Base-by-base conservation (phyloP, 2,113 vertebrate genomes). In the Brienomyrus longianalis region DNA sequence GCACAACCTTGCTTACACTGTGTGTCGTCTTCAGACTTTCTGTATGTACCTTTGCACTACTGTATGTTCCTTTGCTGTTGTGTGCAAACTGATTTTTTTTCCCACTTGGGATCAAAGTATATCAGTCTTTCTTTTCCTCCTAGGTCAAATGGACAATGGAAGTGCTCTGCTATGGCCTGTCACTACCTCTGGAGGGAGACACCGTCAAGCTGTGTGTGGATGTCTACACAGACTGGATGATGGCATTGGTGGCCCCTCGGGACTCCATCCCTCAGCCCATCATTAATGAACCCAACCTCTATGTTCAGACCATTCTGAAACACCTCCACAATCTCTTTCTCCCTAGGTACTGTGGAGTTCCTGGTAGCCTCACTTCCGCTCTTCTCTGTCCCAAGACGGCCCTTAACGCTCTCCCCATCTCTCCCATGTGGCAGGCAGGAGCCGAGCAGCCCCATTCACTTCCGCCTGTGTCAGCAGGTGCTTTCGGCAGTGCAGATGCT, bases 91-190 rank as follows among this genome's bases (percentile, higher is more conserved):
- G 21, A 7, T n/a, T 9, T 31, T 31, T 31, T 31, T 31, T 6
- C 1, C 13, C 51, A 15, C 15, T 17, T 3, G 9, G 59, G n/a
- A 27, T 66, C 9, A 27, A 70, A 70, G 62, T 31, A 11, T 31
- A 31, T 13, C 27, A 21, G 13, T 39, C n/a, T 56, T 56, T 21
- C 19, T 87, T 45, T 47, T 90, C 92, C 92, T 47, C 11, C 86
- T 89, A 98, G 98, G 98, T 99, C 91, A 99, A 99, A 95, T 99
- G 98, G 98, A 99, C 98, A 56, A 99, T 99, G 98, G 98, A 99
- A 94, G 98, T 98, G 88, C 96, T 99, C 92, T 98, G 98, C 92
- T 99, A 98, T 21, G 98, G 98, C 89, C 93, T 99, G 91, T 98
- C 98, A 13, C 96, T 99, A 54, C 98, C 98, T 89, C 93, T 98